phyloP scores from a whole-genome alignment of 1,140 invertebrate species.

The Dysdera silvatica region DNA sequence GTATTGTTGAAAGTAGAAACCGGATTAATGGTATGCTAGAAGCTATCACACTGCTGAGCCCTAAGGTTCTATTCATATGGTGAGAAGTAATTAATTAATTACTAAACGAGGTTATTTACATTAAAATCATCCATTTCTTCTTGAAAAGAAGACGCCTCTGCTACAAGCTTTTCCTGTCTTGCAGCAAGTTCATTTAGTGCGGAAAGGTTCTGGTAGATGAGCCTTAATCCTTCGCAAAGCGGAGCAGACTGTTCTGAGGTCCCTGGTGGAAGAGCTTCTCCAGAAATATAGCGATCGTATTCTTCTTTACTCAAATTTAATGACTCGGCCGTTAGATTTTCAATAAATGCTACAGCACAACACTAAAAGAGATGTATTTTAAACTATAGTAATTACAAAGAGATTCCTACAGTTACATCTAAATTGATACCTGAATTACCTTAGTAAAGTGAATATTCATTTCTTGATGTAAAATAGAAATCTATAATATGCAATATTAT shows the following conservation, averaged over 20 bases:
- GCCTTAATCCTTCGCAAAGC: slow-evolving; percentile 56
- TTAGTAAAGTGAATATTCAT: too few species aligned
- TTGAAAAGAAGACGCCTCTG: slow-evolving; percentile 53
- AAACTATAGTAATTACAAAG: slow-evolving; percentile 3
- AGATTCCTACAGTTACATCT: background rate
- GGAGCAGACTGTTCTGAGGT: slow-evolving; percentile 64
- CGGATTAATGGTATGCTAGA: slow-evolving; percentile 17
- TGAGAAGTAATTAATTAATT: too few species aligned
- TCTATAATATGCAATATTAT: background rate
- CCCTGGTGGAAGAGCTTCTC: slow-evolving; percentile 66
- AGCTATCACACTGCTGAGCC: slow-evolving; percentile 1
- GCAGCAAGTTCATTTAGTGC: slow-evolving; percentile 56
- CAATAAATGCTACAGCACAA: slow-evolving; percentile 95
- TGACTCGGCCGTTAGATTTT: slow-evolving; percentile 88
- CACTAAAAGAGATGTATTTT: slow-evolving; percentile 55
- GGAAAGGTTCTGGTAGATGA: slow-evolving; percentile 51
- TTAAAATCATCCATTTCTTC: slow-evolving; percentile 59
- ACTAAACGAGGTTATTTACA: slow-evolving; percentile 42
- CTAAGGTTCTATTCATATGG: background rate
- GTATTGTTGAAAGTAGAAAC: slow-evolving; percentile 26
- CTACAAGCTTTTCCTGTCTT: slow-evolving; percentile 52
- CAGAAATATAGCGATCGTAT: slow-evolving; percentile 91
- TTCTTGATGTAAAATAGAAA: background rate
- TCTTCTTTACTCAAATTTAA: slow-evolving; percentile 83
- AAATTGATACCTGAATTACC: background rate